phyloP scores from a whole-genome alignment of 1,140 invertebrate genomes.

The Megathymus violae region DNA sequence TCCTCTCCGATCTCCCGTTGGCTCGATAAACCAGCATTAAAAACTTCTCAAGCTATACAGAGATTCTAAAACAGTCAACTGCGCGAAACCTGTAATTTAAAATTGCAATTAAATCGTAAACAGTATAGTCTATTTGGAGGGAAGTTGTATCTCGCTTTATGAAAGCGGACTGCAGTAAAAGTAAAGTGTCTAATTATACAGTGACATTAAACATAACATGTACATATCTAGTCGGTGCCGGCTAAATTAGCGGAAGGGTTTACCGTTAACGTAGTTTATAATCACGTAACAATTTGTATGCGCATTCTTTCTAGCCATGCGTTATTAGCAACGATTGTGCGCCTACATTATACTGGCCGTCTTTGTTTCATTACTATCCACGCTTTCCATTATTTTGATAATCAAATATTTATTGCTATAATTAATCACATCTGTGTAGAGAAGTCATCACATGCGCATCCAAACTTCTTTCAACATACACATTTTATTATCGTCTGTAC shows the following conservation, averaged over 20 bases:
- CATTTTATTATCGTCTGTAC: constrained; percentile 29
- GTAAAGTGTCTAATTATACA: constrained; percentile 54
- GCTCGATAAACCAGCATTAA: constrained; percentile 2
- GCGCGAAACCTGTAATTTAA: constrained; percentile 5
- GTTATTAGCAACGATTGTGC: background rate
- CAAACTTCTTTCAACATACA: constrained; percentile 10
- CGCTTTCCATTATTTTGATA: too few relatives aligned
- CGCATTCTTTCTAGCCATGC: constrained; percentile 18
- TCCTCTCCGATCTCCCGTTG: constrained; percentile 34
- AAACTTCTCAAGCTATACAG: constrained; percentile 9
- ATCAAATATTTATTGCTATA: too few relatives aligned
- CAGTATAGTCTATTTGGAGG: constrained; percentile 16
- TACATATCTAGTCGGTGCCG: constrained; percentile 19
- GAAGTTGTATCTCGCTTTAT: constrained; percentile 19
- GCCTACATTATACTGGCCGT: background rate
- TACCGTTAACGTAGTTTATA: constrained; percentile 43
- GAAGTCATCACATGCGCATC: too few relatives aligned
- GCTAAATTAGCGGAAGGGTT: constrained; percentile 41
- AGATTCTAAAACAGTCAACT: constrained; percentile 20
- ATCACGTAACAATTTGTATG: constrained; percentile 40
- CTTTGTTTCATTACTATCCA: background rate
- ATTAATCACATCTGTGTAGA: too few relatives aligned
- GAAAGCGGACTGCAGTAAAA: constrained; percentile 36
- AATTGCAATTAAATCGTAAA: constrained; percentile 31
- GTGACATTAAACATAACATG: constrained; percentile 41